Base-by-base conservation (phyloP, 1,140 invertebrate species). In the Babylonia areolata region DNA sequence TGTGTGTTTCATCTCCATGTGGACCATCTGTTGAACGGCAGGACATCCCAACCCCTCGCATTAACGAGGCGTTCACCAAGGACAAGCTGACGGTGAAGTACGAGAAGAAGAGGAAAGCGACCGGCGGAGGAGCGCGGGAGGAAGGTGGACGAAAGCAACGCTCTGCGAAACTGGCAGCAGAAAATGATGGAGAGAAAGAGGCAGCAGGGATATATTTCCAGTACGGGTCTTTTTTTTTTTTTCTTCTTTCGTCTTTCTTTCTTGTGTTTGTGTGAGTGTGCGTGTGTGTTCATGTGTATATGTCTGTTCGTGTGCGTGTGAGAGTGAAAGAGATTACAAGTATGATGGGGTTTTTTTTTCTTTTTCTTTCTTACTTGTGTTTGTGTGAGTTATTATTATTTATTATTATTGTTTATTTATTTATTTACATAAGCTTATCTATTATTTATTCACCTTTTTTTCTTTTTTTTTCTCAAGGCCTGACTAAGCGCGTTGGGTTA, bases 121-220 rank as follows among this genome's bases (percentile, higher is more conserved):
- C 15, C 54, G 42, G 80, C 51, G 64, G 31, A 54, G 33, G 84
- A 73, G 12, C 28, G 12, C 2, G 9, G 20, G 39, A 39, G 80
- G 28, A 84, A 78, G 37, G 83, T 81, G 33, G 82, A 85, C 51
- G 86, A 90, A 58, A 94, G 93, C 85, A 64, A 64, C 2, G 93
- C 94, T 33, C 86, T 94, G 37, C 88, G 86, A 17, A 94, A 94
- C 91, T 94, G 94, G 94, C 90, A 93, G 81, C 73, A 89, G n/a
- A 92, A 92, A 84, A 94, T 94, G 94, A 77, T 90, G 71, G 93
- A 94, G 82, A 91, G 94, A 58, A 93, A 93, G 85, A 87, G 83
- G 64, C 93, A 94, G 58, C 94, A 94, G 85, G 91, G 91, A 42
- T 91, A 94, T 80, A 93, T 94, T 17, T 94, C 94, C 39, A 94